phyloP scores from a whole-genome alignment of 1,140 invertebrate species.

The Diploscapter pachys region DNA sequence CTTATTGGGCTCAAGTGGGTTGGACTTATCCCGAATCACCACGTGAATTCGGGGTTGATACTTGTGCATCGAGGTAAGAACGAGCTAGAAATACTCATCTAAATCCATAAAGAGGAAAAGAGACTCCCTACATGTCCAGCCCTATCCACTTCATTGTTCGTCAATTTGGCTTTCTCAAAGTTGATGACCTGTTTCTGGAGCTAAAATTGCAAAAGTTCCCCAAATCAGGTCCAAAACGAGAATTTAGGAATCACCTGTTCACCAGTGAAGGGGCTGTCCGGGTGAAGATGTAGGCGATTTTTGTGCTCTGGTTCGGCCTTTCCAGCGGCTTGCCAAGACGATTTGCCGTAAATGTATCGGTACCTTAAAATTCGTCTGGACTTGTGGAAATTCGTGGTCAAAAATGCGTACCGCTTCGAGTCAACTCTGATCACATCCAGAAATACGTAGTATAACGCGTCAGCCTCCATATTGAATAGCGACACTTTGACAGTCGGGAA shows the following conservation, averaged over 20 bases:
- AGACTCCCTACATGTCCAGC: constrained; percentile 81
- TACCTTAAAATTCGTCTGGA: constrained; percentile 73
- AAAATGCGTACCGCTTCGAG: constrained; percentile 57
- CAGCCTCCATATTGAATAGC: constrained; percentile 72
- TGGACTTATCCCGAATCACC: constrained; percentile 63
- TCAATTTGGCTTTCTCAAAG: constrained; percentile 98
- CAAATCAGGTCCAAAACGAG: neutral
- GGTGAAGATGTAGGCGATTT: constrained; percentile 86
- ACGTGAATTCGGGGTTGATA: constrained; percentile 94
- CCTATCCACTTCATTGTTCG: constrained; percentile 98
- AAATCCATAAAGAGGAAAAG: constrained; percentile 37
- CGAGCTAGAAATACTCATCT: constrained; percentile 69
- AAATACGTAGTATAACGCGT: constrained; percentile 79
- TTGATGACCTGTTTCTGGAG: constrained; percentile 92
- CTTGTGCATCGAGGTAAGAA: constrained; percentile 97
- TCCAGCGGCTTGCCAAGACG: constrained; percentile 93
- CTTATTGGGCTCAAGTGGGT: constrained; percentile 63
- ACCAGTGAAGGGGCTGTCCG: constrained; percentile 91
- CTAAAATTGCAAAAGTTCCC: constrained; percentile 62
- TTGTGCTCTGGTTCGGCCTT: constrained; percentile 95
- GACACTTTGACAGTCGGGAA: constrained; percentile 92
- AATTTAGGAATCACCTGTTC: constrained; percentile 64
- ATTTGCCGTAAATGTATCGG: constrained; percentile 95
- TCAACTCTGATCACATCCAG: constrained; percentile 94
- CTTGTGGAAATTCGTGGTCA: neutral